Conservation (phyloP, 1,140 invertebrate genomes). For the Nasonia vitripennis region DNA sequence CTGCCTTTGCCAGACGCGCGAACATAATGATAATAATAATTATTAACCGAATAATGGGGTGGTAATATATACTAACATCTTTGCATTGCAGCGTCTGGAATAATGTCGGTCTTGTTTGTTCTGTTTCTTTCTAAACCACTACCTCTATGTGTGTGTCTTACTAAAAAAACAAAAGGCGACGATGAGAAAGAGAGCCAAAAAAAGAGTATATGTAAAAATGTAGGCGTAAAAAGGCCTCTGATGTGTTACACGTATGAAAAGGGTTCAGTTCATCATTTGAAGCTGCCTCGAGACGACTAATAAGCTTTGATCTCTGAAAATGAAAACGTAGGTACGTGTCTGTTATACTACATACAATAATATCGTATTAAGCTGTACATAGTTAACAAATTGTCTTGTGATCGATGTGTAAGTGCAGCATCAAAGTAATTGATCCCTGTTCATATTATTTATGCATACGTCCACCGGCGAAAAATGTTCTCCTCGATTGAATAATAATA, state of each 20-base stretch:
- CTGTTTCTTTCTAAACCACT: constrained; percentile 1
- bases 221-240: neutral
- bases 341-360: constrained; percentile 64
- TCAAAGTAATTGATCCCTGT: constrained; percentile 74
- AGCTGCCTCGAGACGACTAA: constrained; percentile 73
- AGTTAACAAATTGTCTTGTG: constrained; percentile 40
- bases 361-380: constrained; percentile 44
- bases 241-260: constrained; percentile 70
- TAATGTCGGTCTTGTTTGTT: constrained; percentile 5
- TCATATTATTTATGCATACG: constrained; percentile 62
- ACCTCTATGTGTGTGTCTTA: constrained; percentile 44
- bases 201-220: neutral
- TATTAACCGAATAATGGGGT: neutral
- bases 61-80: neutral
- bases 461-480: constrained; percentile 39
- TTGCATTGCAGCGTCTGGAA: neutral
- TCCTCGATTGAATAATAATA: neutral
- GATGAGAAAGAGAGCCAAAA: neutral
- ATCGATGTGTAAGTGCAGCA: constrained; percentile 65
- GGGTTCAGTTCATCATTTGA: constrained; percentile 75
- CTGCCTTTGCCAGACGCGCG: neutral
- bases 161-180: constrained; percentile 29
- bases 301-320: constrained; percentile 59
- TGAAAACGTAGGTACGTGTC: constrained; percentile 72
- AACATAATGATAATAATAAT: neutral